Percentiles rank a stretch among this genome's conserved stretches.
phyloP scores from a whole-genome alignment of 2,113 vertebrate species.

The Amazona vittata region DNA sequence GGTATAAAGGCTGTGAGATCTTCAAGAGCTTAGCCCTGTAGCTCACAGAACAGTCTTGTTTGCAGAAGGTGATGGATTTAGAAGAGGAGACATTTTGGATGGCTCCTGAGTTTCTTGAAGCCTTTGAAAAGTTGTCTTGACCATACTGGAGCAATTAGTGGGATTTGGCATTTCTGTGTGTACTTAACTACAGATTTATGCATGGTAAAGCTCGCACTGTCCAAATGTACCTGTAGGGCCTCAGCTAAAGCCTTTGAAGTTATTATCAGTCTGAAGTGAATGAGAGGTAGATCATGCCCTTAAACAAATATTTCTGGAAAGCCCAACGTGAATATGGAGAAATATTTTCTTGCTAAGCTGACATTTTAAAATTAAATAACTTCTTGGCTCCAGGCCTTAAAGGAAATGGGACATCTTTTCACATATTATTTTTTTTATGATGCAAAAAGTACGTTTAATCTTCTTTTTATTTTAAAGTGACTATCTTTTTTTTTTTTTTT shows the following conservation, averaged over 20 bases:
- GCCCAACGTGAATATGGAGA: neutral
- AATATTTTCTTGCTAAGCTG: conserved; percentile 15
- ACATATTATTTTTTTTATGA: neutral
- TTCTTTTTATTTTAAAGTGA: neutral
- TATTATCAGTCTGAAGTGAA: conserved; percentile 18
- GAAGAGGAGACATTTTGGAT: neutral
- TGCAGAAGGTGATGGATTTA: neutral
- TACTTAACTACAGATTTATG: conserved; percentile 24
- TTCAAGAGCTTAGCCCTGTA: neutral
- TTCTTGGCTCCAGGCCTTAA: conserved; percentile 23
- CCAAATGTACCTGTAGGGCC: conserved; percentile 43
- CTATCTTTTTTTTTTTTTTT: neutral
- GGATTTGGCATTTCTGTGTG: neutral
- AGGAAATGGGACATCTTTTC: neutral
- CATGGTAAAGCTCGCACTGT: conserved; percentile 3
- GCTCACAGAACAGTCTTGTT: neutral
- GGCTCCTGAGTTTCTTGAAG: neutral
- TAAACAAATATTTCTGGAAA: conserved; percentile 53
- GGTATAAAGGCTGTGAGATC: neutral
- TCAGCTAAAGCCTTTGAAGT: conserved; percentile 42
- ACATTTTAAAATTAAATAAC: conserved; percentile 14
- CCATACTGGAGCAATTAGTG: conserved; percentile 7
- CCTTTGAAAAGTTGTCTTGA: neutral
- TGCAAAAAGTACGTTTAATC: neutral
- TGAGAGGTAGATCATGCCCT: neutral